Percentiles rank a stretch among this genome's conserved stretches.
phyloP scores from a whole-genome alignment of 2,113 vertebrate genomes.

The Hydrochoerus hydrochaeris region DNA sequence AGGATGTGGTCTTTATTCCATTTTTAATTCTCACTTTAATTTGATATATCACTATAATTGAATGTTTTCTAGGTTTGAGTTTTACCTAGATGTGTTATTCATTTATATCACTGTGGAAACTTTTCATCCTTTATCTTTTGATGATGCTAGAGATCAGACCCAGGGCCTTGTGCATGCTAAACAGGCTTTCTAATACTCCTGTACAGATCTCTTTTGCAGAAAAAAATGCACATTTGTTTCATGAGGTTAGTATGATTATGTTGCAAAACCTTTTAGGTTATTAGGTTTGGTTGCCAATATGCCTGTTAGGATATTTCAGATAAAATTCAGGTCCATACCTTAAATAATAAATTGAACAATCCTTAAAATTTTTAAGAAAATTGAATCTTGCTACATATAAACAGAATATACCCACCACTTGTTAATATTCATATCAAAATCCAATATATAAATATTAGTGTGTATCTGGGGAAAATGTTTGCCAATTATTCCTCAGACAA shows the following conservation, averaged over 20 bases:
- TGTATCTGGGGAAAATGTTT: not conserved
- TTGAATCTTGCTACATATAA: not conserved
- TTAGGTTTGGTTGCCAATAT: not conserved
- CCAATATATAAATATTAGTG: not conserved
- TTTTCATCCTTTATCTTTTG: not conserved
- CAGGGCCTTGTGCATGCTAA: not conserved
- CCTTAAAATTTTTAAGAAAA: not conserved
- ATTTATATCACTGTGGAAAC: not conserved
- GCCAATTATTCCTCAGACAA: too few relatives aligned
- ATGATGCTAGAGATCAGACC: not conserved
- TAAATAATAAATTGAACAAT: not conserved
- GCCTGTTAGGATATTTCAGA: not conserved
- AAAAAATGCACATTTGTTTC: not conserved
- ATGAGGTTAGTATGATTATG: not conserved
- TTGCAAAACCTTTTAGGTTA: not conserved
- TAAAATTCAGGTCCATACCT: not conserved
- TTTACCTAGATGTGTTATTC: not conserved
- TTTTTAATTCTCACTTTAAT: not conserved
- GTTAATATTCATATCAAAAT: not conserved
- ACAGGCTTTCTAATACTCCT: not conserved
- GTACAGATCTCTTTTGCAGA: not conserved
- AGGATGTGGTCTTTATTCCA: not conserved
- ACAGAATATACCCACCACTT: not conserved
- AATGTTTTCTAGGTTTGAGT: not conserved
- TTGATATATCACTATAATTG: not conserved